These are phyloP conservation scores for Biston betularia DNA, from an alignment of 2,888 invertebrate genomes.

Conservation along the genomic window DNA sequence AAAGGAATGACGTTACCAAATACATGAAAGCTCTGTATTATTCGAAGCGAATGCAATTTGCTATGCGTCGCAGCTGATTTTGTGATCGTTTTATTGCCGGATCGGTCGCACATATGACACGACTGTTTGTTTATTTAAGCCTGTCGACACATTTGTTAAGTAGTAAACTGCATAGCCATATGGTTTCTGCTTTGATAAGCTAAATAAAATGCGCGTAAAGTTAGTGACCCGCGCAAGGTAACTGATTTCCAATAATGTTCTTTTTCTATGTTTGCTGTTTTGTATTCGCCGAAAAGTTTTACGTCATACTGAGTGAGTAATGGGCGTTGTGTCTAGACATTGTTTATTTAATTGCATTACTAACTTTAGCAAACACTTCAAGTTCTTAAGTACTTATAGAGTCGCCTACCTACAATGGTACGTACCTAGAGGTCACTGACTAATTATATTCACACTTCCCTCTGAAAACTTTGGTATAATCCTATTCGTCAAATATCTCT, in stretches of 20 bases:
- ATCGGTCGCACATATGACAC: constrained; percentile 41
- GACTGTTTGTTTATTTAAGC: constrained; percentile 45
- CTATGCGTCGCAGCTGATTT: constrained; percentile 44
- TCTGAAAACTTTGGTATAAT: background rate
- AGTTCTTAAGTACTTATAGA: constrained; percentile 2
- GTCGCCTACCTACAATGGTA: background rate
- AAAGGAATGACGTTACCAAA: background rate
- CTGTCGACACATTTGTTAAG: constrained; percentile 42
- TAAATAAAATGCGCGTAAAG: constrained; percentile 36
- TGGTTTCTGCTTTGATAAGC: constrained; percentile 29
- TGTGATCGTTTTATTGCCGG: constrained; percentile 45
- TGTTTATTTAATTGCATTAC: constrained; percentile 40
- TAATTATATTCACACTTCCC: constrained; percentile 29
- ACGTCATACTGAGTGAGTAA: constrained; percentile 50
- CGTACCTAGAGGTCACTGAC: background rate
- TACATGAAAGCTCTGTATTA: constrained; percentile 34
- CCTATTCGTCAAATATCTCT: background rate
- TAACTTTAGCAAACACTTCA: constrained; percentile 24
- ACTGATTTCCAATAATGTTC: constrained; percentile 46
- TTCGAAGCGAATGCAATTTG: constrained; percentile 40
- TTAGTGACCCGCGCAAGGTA: constrained; percentile 54
- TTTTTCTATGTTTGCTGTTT: constrained; percentile 46
- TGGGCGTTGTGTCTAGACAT: constrained; percentile 40
- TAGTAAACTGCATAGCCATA: constrained; percentile 32
- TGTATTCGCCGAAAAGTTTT: constrained; percentile 48